These are phyloP conservation scores for Erebia ligea DNA, from an alignment of 2,888 invertebrate genomes.

Conservation along the genomic window DNA sequence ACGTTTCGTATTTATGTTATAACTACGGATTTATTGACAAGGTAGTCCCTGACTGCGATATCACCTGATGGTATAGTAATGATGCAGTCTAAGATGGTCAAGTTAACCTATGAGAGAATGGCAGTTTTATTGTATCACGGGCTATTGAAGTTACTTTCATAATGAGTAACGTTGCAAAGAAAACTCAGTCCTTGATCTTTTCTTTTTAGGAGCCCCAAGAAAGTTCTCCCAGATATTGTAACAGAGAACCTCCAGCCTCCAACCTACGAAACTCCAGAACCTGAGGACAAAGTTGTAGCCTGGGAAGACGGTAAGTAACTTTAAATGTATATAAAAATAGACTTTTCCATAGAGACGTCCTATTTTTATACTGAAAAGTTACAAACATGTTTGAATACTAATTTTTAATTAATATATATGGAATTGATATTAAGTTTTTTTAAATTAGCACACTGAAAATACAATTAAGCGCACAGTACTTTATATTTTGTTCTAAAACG, in stretches of 20 bases:
- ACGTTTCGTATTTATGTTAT: too few species aligned
- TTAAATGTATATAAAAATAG: conserved; percentile 5
- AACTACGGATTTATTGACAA: too few species aligned
- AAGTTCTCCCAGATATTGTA: conserved; percentile 62
- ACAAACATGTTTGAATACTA: not conserved
- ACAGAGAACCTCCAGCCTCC: too few species aligned
- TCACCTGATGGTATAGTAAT: too few species aligned
- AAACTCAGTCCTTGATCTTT: not conserved
- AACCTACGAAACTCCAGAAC: conserved; percentile 50
- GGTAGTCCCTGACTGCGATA: too few species aligned
- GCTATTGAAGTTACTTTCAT: not conserved
- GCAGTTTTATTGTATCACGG: not conserved
- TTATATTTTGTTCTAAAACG: not conserved
- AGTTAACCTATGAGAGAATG: too few species aligned
- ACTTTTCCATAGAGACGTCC: not conserved
- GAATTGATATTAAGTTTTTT: not conserved
- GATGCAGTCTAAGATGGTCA: too few species aligned
- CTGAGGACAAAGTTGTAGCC: conserved; percentile 59
- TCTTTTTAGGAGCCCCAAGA: conserved; percentile 68
- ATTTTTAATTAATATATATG: not conserved
- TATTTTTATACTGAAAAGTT: conserved; percentile 1
- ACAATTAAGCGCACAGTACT: not conserved
- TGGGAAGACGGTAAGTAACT: conserved; percentile 78
- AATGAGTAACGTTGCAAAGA: not conserved
- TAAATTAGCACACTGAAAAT: not conserved